Base-by-base conservation (phyloP, 2,888 invertebrate species). In the Elegia similella region DNA sequence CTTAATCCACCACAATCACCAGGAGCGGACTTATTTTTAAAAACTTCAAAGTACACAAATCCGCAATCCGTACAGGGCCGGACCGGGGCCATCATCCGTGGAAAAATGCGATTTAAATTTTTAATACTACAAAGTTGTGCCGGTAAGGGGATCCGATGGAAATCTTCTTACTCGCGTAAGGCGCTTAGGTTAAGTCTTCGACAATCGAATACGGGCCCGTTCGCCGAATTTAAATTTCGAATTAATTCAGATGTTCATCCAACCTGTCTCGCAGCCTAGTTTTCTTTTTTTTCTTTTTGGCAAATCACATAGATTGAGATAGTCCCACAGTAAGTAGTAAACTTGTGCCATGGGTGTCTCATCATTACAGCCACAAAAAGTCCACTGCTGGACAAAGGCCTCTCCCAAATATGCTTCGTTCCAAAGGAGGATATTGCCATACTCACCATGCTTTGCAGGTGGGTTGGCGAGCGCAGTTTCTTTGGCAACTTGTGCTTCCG, bases 91-190 rank as follows among this genome's bases (percentile, higher is more conserved):
- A 44, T 55, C 13, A 48, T 30, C 29, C 48, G 46, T 50, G 52
- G 59, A 68, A 68, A 72, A 70, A 73, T 63, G 62, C 62, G 65
- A 68, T 72, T 78, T 74, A 76, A 81, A 77, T 78, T 84, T 84
- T 81, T 76, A 81, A 82, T 76, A 73, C 80, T 77, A 75, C 78
- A 80, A 82, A 85, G 82, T 86, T 81, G 75, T 70, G 64, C 63
- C 65, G 70, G 75, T 75, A 73, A 73, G 70, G 70, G 72, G 80
- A 79, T 79, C 73, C 72, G 68, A 72, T 71, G 69, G 61, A 80
- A 87, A 88, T 87, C 88, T 86, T 73, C 88, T 88, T 88, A 88
- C 77, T 82, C 82, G 64, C 72, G 79, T 88, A 88, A 88, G 87
- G 73, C 80, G 88, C 87, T 85, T 85, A 85, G 71, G 67, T 82